Evolutionary conservation across 2,113 vertebrate species (phyloP).

Genomic region (Canis aureus): DNA sequence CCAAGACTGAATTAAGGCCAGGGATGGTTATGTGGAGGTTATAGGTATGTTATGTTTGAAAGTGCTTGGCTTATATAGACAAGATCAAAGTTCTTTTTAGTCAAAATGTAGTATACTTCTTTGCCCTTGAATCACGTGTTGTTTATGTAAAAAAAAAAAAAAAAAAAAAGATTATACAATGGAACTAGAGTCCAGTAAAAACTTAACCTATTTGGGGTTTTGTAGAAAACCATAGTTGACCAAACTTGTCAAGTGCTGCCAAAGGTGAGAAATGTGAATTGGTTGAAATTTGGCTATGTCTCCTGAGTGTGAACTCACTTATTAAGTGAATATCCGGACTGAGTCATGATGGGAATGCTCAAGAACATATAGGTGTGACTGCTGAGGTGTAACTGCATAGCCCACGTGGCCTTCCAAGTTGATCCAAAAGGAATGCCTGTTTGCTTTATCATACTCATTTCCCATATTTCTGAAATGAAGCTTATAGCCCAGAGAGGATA

Average conservation of each 20-base stretch:
- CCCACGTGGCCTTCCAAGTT: background rate
- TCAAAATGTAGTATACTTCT: conserved; percentile 1
- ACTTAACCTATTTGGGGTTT: conserved; percentile 48
- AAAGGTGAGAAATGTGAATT: background rate
- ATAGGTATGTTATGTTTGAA: background rate
- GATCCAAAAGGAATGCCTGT: background rate
- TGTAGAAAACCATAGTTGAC: background rate
- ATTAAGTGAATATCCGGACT: background rate
- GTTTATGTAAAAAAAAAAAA: conserved; percentile 42
- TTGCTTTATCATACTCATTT: background rate
- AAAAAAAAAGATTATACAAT: conserved; percentile 23
- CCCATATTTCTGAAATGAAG: conserved; percentile 33
- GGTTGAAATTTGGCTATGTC: background rate
- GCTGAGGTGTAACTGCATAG: background rate
- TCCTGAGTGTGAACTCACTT: background rate
- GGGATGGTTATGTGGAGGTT: background rate
- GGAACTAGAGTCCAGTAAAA: conserved; percentile 25
- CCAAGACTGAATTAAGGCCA: background rate
- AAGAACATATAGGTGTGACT: background rate
- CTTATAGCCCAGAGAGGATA: background rate
- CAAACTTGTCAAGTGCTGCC: conserved; percentile 15
- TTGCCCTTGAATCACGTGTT: background rate
- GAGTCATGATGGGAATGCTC: background rate
- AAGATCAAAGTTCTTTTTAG: conserved; percentile 49
- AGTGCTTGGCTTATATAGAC: background rate